phyloP scores from a whole-genome alignment of 2,888 invertebrate species.

The Thyatira batis region DNA sequence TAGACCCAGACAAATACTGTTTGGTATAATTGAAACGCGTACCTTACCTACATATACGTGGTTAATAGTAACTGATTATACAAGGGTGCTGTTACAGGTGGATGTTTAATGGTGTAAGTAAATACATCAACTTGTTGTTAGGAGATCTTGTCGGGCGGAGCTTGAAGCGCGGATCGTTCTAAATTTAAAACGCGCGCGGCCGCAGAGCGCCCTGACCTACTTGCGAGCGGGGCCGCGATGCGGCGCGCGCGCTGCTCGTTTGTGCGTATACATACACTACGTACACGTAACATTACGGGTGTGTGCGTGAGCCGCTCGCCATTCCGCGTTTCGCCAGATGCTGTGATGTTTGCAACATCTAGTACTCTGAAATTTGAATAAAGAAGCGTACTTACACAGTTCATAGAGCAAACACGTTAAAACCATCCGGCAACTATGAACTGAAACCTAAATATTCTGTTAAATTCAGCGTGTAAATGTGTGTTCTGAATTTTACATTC shows the following conservation, averaged over 20 bases:
- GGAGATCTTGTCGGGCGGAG: constrained; percentile 73
- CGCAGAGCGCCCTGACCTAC: constrained; percentile 81
- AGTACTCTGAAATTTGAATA: constrained; percentile 48
- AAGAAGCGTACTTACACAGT: constrained; percentile 17
- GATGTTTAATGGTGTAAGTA: constrained; percentile 44
- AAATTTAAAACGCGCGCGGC: constrained; percentile 81
- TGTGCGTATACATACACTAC: constrained; percentile 59
- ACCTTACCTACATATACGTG: neutral
- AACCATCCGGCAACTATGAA: neutral
- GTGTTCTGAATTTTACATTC: too few species aligned
- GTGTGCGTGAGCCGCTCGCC: constrained; percentile 74
- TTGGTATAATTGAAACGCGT: neutral
- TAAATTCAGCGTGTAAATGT: too few species aligned
- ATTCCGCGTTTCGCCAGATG: constrained; percentile 79
- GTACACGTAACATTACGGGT: constrained; percentile 35
- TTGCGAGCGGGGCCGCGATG: constrained; percentile 81
- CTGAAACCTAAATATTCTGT: too few species aligned
- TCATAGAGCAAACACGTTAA: neutral
- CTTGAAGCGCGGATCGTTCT: constrained; percentile 79
- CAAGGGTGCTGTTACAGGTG: constrained; percentile 40
- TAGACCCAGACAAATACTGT: constrained; percentile 1
- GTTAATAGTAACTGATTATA: constrained; percentile 7
- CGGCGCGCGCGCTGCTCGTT: constrained; percentile 73
- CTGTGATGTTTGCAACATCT: constrained; percentile 72
- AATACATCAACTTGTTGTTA: constrained; percentile 65